Base-by-base conservation (phyloP, 2,888 invertebrate genomes). In the Heteromurus nitidus region DNA sequence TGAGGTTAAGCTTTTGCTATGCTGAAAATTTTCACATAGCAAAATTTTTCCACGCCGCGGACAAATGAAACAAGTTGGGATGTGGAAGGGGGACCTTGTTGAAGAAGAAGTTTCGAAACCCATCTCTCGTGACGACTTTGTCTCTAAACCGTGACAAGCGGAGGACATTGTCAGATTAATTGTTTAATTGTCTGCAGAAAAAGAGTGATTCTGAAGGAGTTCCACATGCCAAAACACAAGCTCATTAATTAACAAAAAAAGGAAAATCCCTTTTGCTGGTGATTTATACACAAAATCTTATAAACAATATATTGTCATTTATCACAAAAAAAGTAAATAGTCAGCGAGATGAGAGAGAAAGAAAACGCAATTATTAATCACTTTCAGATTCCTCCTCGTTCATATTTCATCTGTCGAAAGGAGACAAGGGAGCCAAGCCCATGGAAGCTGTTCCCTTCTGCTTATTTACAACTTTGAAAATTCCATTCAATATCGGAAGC, bases 91-190 rank as follows among this genome's bases (percentile, higher is more conserved):
- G n/a, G n/a, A n/a, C n/a, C n/a, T n/a, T n/a, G n/a, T n/a, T n/a
- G n/a, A n/a, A n/a, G n/a, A n/a, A n/a, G n/a, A n/a, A n/a, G n/a
- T n/a, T n/a, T n/a, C n/a, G n/a, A n/a, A n/a, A n/a, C n/a, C n/a
- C n/a, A n/a, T n/a, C n/a, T n/a, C n/a, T n/a, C n/a, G n/a, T 76
- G 76, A 76, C 26, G 76, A 76, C 76, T 69, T 50, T 76, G 67
- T 55, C 30, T 28, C 47, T 18, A 60, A 76, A 76, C 30, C 76
- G 55, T 60, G 36, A 2, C 16, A 26, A 60, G 47, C 62, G 60
- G 50, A 47, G 67, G 60, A 68, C 60, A 76, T 69, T 44, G 68
- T 76, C 69, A 24, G 69, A 76, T 30, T 31, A 60, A 60, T 76
- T 68, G 69, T 24, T 47, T 47, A 60, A 62, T 76, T 70, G 68